Evolutionary conservation across 1,140 invertebrate genomes (phyloP), one percentile per base, ranked within the genome.

Genomic region (Goniozus legneri): DNA sequence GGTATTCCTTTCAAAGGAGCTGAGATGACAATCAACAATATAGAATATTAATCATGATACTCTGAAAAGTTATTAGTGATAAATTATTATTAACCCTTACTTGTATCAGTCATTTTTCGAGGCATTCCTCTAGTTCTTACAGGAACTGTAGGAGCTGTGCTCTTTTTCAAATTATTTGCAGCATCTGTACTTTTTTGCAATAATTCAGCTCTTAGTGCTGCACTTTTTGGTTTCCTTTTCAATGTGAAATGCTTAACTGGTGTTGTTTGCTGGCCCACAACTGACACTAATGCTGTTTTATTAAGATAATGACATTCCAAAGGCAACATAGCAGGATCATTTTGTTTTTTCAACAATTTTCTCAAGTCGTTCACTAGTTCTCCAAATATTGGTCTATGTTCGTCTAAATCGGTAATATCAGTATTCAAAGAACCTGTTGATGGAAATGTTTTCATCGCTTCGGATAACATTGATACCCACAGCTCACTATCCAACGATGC

Each of bases 221-320:
- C 91, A 46, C 94, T 96, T 77, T 98, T 98, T 4, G 94, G 92
- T 76, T 97, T 97, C 38, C 92, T 83, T 77, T 95, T 96, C 2
- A 97, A 69, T 21, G 87, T 91, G 67, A 98, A 98, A 78, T 98
- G 94, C 77, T 97, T 96, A 1, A 82, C 78, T 34, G 85, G 80
- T 18, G 77, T 66, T 32, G 82, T 82, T 60, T 83, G 79, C 52
- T 84, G 79, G 12, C 83, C 82, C 57, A 85, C 89, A 40, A 94
- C 85, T 56, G 91, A 91, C 31, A 85, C 81, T 57, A 97, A 80
- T 27, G 94, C 92, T 74, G 87, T 88, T 78, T 95, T 94, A 76
- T 97, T 97, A 33, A 98, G 80, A 79, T 95, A 98, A 68, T 94
- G 88, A 79, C 95, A 97, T 77, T 98, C 95, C 61, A 97, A 79